A percentile compares a stretch with the other conserved stretches of the same genome.
These are phyloP conservation scores for Hyposmocoma kahamanoa DNA, from an alignment of 1,140 invertebrate genomes.

Conservation along the genomic window DNA sequence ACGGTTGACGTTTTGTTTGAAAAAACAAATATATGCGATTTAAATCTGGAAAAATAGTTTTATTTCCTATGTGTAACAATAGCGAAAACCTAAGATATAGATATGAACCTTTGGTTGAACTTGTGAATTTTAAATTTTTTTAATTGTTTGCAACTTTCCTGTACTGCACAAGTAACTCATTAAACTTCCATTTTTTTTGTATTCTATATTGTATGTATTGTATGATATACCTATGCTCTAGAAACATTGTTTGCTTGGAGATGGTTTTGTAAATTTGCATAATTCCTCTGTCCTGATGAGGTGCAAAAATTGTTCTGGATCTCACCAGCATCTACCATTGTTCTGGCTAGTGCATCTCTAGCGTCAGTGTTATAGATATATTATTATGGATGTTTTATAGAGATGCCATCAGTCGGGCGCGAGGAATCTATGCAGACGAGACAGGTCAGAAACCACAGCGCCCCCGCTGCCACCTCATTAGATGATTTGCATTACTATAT, in stretches of 20 bases:
- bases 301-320: slow-evolving; percentile 62
- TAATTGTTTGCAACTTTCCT: too few relatives aligned
- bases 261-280: slow-evolving; percentile 13
- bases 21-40: too few relatives aligned
- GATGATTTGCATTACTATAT: too few relatives aligned
- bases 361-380: too few relatives aligned
- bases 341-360: slow-evolving; percentile 56
- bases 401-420: slow-evolving; percentile 28
- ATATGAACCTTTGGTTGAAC: too few relatives aligned
- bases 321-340: slow-evolving; percentile 28
- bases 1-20: too few relatives aligned
- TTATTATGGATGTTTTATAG: slow-evolving; percentile 39
- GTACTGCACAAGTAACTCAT: too few relatives aligned
- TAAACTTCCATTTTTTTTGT: too few relatives aligned
- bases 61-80: too few relatives aligned
- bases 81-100: too few relatives aligned
- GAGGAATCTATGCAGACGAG: slow-evolving; percentile 32
- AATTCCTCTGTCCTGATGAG: slow-evolving; percentile 23
- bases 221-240: neutral
- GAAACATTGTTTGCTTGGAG: neutral
- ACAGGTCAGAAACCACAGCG: slow-evolving; percentile 19
- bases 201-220: neutral
- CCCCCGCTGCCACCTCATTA: neutral
- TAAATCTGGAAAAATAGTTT: too few relatives aligned
- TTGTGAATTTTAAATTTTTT: too few relatives aligned